Conservation (phyloP, 2,888 invertebrate genomes). For the Drosophila limbata region DNA sequence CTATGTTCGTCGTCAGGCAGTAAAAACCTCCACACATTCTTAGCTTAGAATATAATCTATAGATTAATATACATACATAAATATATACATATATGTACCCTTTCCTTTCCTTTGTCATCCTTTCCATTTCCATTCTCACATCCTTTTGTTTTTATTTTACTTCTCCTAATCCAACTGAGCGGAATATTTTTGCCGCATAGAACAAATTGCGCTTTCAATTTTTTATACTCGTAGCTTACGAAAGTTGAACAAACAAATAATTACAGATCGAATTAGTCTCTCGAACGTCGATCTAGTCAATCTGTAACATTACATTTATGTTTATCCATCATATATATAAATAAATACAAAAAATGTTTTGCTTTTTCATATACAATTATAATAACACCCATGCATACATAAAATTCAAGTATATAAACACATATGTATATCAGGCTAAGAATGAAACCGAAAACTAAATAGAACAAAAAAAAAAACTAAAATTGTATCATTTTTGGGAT, state of each 20-base stretch:
- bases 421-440: conserved; percentile 61
- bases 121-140: neutral
- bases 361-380: conserved; percentile 25
- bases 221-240: conserved; percentile 17
- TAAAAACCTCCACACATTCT: conserved; percentile 47
- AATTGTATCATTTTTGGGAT: conserved; percentile 45
- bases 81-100: conserved; percentile 26
- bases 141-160: neutral
- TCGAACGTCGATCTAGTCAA: conserved; percentile 49
- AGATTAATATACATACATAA: conserved; percentile 48
- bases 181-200: conserved; percentile 32
- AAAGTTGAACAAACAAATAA: neutral
- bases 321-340: conserved; percentile 7
- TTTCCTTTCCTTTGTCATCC: conserved; percentile 2
- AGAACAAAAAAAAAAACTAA: conserved; percentile 21
- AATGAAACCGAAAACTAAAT: conserved; percentile 42
- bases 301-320: conserved; percentile 11
- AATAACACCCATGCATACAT: conserved; percentile 13
- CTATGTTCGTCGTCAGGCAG: conserved; percentile 51
- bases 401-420: conserved; percentile 20
- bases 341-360: conserved; percentile 12
- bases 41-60: conserved; percentile 66
- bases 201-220: conserved; percentile 42
- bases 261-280: conserved; percentile 41
- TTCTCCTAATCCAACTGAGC: conserved; percentile 18